A percentile compares a stretch with the other conserved stretches of the same genome.
These are phyloP conservation scores for Rafetus swinhoei DNA, from an alignment of 2,113 vertebrate species.

Conservation along the genomic window DNA sequence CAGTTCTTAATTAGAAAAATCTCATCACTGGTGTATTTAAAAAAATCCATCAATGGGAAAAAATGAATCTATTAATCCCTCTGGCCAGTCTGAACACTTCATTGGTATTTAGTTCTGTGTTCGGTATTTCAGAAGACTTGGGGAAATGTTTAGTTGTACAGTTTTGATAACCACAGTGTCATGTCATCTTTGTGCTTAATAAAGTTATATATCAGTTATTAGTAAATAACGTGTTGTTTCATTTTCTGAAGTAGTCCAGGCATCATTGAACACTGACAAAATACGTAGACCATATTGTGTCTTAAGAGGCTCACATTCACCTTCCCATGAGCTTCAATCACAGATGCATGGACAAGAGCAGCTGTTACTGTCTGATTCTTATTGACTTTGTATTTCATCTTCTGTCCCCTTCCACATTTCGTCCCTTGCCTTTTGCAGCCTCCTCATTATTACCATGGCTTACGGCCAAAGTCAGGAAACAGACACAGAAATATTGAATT, in stretches of 20 bases:
- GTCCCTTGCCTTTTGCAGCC: neutral
- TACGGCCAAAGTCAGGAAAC: neutral
- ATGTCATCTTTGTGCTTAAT: constrained; percentile 84
- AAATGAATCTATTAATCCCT: constrained; percentile 71
- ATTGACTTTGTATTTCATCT: neutral
- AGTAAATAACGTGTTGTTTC: constrained; percentile 23
- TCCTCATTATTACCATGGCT: neutral
- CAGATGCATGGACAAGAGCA: neutral
- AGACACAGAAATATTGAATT: neutral
- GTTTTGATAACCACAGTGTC: constrained; percentile 82
- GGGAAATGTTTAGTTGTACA: constrained; percentile 79
- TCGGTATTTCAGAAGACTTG: constrained; percentile 72
- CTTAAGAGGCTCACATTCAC: neutral
- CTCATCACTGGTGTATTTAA: constrained; percentile 38
- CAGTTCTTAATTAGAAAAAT: constrained; percentile 63
- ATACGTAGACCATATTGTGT: neutral
- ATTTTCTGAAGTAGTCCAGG: constrained; percentile 35
- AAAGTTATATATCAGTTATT: constrained; percentile 83
- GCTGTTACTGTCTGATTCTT: neutral
- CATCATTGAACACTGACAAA: neutral
- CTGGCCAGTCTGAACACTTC: constrained; percentile 81
- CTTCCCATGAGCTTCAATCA: neutral
- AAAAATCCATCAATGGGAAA: constrained; percentile 40
- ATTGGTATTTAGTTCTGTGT: constrained; percentile 60
- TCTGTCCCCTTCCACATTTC: neutral